Evolutionary conservation across 2,113 vertebrate species (phyloP), one percentile per base, ranked within the genome.

Genomic region (Carettochelys insculpta): DNA sequence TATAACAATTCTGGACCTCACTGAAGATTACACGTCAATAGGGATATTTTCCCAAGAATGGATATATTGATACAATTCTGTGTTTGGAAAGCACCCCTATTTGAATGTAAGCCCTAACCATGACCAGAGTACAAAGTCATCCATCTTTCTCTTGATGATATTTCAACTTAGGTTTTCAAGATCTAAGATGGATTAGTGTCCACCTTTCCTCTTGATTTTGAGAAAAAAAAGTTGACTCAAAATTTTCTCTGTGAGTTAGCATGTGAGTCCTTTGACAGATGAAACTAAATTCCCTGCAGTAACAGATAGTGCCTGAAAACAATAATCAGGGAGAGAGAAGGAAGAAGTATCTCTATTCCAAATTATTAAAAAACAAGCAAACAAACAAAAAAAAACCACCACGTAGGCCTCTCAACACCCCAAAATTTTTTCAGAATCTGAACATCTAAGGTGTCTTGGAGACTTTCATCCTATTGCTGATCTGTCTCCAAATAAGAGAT

Each of bases 381-480:
- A n/a, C n/a, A n/a, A n/a, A n/a, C n/a, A n/a, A n/a, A n/a, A n/a
- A n/a, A n/a, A n/a, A n/a, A n/a, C n/a, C n/a, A n/a, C n/a, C n/a
- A n/a, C n/a, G n/a, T n/a, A n/a, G n/a, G n/a, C n/a, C n/a, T n/a
- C n/a, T n/a, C n/a, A n/a, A n/a, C n/a, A n/a, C n/a, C n/a, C n/a
- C n/a, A n/a, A n/a, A n/a, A n/a, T n/a, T n/a, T n/a, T n/a, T 87
- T 80, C 71, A 92, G 43, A 82, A 79, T 9, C 8, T 50, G 41
- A 5, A 0, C 54, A 71, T 79, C 52, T 77, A 79, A 89, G 48
- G 31, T 34, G 45, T n/a, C 3, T 76, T 89, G 61, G 29, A 5
- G 78, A 11, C 11, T n/a, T 84, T 65, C 52, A 89, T 50, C 53
- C 50, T 87, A 24, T 0, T 61, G 85, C 24, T 27, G 17, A 79